Base-by-base conservation (phyloP, 2,888 invertebrate genomes). In the Drosophila rellima region DNA sequence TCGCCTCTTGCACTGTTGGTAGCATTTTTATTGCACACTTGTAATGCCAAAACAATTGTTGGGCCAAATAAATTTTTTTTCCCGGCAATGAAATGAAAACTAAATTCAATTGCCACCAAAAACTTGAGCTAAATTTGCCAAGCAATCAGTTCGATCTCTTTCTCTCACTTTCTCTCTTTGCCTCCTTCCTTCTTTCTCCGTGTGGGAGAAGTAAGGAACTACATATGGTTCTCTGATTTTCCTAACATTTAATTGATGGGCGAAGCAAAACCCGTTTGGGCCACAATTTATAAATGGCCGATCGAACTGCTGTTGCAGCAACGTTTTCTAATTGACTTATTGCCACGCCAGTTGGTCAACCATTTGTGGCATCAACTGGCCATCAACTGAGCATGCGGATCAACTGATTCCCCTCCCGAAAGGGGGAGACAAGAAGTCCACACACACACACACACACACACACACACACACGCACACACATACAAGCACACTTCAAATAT, bases 21-120 rank as follows among this genome's bases (percentile, higher is more conserved):
- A 7, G 40, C 55, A 56, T 51, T 76, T 75, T 63, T 72, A 64
- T 69, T 72, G 79, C 66, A 74, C 61, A 54, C 63, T 73, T 71
- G 79, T 85, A 88, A 88, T 85, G 83, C 83, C 88, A 81, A 88
- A 85, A 80, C 88, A 85, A 88, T 85, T 85, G 88, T 86, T 88
- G 83, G 75, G 56, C 73, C 67, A 76, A 78, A 81, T 77, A 80
- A 79, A 83, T 83, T 78, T 68, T 51, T 61, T 57, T 26, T n/a
- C n/a, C 26, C 1, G 7, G 42, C 60, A 37, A 52, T 31, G 17
- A 59, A 70, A 57, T 50, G 55, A 70, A 56, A 71, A 70, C 60
- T 48, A 63, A 70, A 77, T 77, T 77, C 76, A 73, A 78, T 77
- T 77, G 65, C 59, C 52, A 13, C 29, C 42, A 13, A 11, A 2